Percentiles rank a stretch among this genome's conserved stretches.
These are phyloP conservation scores for Hirtodrosophila confusa DNA, from an alignment of 2,888 invertebrate genomes.

Conservation along the genomic window DNA sequence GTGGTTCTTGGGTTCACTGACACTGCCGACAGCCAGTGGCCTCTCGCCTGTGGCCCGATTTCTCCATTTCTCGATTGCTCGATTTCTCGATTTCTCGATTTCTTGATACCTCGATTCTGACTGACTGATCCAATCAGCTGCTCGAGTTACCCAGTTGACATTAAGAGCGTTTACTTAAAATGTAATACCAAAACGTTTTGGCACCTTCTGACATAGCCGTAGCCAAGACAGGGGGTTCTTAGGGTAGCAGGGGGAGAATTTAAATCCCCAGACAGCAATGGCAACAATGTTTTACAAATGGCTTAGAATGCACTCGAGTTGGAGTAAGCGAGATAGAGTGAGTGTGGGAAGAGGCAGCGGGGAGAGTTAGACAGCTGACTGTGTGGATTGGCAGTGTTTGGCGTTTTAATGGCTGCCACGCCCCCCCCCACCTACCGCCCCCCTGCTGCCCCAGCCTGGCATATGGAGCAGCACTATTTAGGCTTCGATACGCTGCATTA, in stretches of 20 bases:
- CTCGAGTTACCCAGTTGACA: constrained; percentile 37
- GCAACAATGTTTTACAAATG: constrained; percentile 51
- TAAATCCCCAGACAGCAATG: constrained; percentile 23
- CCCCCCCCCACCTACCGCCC: constrained; percentile 33
- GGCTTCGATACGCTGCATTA: constrained; percentile 83
- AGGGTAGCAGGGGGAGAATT: background rate
- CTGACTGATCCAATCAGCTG: constrained; percentile 42
- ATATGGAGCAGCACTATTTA: constrained; percentile 81
- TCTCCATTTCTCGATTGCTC: background rate
- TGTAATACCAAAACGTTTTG: constrained; percentile 63
- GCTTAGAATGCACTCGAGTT: constrained; percentile 20
- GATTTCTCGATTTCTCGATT: background rate
- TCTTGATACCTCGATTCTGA: background rate
- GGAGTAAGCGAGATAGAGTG: constrained; percentile 4
- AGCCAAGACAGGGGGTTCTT: too few relatives aligned
- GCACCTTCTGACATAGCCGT: constrained; percentile 39
- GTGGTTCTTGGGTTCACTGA: constrained; percentile 58
- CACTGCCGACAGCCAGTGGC: constrained; percentile 22
- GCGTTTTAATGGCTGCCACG: constrained; percentile 67
- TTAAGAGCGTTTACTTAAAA: constrained; percentile 54
- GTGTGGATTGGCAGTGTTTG: constrained; percentile 32
- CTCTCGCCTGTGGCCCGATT: constrained; percentile 1
- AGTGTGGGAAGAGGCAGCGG: background rate
- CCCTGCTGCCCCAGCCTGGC: constrained; percentile 40
- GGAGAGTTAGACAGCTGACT: constrained; percentile 18